A percentile compares a stretch with the other conserved stretches of the same genome.
Evolutionary conservation across 2,888 invertebrate species (phyloP).

Genomic region (Itoplectis maculator): DNA sequence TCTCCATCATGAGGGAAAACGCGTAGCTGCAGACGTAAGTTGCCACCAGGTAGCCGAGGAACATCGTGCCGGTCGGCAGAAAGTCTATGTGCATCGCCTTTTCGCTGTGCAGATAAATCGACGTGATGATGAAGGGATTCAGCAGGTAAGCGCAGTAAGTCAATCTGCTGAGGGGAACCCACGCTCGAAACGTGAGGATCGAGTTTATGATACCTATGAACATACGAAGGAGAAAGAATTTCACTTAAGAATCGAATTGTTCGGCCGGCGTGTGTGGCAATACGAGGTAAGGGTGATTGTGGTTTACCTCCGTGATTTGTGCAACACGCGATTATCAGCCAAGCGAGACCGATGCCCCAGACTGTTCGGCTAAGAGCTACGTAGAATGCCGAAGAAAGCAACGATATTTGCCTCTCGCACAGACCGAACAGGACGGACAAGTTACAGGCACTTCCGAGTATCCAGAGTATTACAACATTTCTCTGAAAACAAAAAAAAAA

Average conservation of each 20-base stretch:
- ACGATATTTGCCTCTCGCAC: constrained; percentile 83
- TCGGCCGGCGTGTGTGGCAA: background rate
- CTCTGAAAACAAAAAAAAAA: constrained; percentile 76
- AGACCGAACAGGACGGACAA: constrained; percentile 84
- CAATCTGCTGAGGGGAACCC: constrained; percentile 85
- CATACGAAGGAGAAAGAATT: constrained; percentile 25
- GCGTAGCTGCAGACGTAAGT: constrained; percentile 81
- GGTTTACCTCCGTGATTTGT: constrained; percentile 85
- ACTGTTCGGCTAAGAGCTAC: constrained; percentile 85
- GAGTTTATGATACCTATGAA: constrained; percentile 83
- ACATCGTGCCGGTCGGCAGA: constrained; percentile 74
- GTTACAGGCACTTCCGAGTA: constrained; percentile 82
- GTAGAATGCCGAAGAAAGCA: constrained; percentile 85
- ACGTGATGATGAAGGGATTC: constrained; percentile 86
- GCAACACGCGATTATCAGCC: constrained; percentile 86
- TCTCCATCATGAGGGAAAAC: constrained; percentile 82
- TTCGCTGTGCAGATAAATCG: constrained; percentile 83
- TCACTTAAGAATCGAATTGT: background rate
- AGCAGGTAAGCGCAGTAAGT: constrained; percentile 87
- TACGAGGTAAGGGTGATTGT: background rate
- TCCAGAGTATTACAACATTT: constrained; percentile 80
- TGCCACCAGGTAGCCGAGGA: constrained; percentile 77
- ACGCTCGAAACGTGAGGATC: constrained; percentile 80
- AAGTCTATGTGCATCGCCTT: constrained; percentile 78
- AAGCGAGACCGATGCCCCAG: constrained; percentile 86